Evolutionary conservation across 2,113 vertebrate species (phyloP), one percentile per base, ranked within the genome.

Genomic region (Zingel zingel): DNA sequence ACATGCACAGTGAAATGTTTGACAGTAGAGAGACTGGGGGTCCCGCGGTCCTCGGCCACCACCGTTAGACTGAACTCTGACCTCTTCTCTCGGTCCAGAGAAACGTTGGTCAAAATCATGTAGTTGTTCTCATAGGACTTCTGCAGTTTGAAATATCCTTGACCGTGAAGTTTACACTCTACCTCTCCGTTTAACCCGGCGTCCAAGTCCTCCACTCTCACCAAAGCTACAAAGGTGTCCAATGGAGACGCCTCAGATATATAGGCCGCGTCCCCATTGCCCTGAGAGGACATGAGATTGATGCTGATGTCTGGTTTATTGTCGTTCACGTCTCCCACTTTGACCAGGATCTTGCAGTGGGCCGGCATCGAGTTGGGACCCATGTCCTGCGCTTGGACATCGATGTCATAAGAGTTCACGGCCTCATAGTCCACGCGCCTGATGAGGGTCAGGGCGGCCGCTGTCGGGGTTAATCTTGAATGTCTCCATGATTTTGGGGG

Each of bases 301-400:
- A 99, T 95, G 77, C 95, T 98, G 56, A 99, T 98, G 79, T 99
- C 98, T 0, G 98, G 98, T n/a, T 97, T 98, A 86, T 99, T 99
- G 92, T 99, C 98, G 50, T 99, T 99, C 12, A 99, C 95, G 1
- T 99, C 98, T 21, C 96, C 96, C 71, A 99, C 90, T 86, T 98
- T 97, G 61, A 99, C 97, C 82, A 97, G 94, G 91, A 99, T 98
- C 92, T 98, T 99, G 94, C 98, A 99, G 79, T 98, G 97, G 33
- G 97, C 97, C 0, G 98, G 98, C 92, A 99, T 99, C 1, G 98
- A 98, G 93, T 99, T 99, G 0, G 98, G 98, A 71, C 98, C 98
- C 96, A 98, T 86, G 86, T 99, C 98, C 83, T 99, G 98, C 27
- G 98, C 98, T 75, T 99, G 98, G 3, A 97, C 97, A 1, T 99